Conservation (phyloP, 1,140 invertebrate species). For the Heliconius hermathena region DNA sequence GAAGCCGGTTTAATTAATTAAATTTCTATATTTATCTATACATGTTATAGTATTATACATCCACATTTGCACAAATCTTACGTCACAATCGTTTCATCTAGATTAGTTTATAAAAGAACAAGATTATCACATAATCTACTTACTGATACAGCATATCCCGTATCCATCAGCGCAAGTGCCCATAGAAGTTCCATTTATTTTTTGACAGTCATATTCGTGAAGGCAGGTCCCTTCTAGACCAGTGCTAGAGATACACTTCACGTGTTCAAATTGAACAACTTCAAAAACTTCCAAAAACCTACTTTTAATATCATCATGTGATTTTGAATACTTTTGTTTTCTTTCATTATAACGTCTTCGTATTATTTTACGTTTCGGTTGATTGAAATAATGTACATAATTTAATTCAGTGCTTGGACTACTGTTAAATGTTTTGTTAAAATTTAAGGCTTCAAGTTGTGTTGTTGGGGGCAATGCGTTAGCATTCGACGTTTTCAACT, state of each 20-base stretch:
- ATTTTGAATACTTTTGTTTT: constrained; percentile 32
- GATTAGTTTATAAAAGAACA: too few relatives aligned
- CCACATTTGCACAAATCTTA: too few relatives aligned
- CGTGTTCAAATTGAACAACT: constrained; percentile 87
- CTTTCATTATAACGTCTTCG: constrained; percentile 38
- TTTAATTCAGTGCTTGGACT: not conserved
- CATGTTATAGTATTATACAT: too few relatives aligned
- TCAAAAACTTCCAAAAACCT: constrained; percentile 86
- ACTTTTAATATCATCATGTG: constrained; percentile 31
- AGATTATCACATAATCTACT: constrained; percentile 44
- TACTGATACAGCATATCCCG: constrained; percentile 89
- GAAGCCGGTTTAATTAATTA: too few relatives aligned
- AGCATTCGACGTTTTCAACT: not conserved
- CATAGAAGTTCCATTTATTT: constrained; percentile 83
- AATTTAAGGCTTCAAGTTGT: not conserved
- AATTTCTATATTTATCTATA: too few relatives aligned
- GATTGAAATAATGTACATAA: not conserved
- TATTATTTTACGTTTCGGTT: constrained; percentile 45
- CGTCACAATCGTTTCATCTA: too few relatives aligned
- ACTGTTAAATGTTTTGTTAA: not conserved
- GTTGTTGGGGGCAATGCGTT: not conserved
- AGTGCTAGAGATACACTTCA: constrained; percentile 80
- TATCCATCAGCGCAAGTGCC: constrained; percentile 88
- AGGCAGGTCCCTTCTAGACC: constrained; percentile 86
- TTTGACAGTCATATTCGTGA: constrained; percentile 85